These are phyloP conservation scores for Solea solea DNA, from an alignment of 2,113 vertebrate genomes.

Conservation along the genomic window DNA sequence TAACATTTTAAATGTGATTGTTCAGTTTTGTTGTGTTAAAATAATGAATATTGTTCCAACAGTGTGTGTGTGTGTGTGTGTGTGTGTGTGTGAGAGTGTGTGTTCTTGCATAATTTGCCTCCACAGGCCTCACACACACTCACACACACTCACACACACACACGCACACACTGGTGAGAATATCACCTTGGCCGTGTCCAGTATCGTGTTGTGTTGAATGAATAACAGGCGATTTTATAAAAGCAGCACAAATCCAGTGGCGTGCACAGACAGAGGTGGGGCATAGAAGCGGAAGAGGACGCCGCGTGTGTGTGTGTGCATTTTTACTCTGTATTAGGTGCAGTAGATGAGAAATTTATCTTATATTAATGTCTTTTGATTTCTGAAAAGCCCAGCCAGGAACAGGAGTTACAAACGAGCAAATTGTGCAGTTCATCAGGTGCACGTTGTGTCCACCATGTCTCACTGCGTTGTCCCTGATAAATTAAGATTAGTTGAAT, in stretches of 20 bases:
- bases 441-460: too few relatives aligned
- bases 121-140: neutral
- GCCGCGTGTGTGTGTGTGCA: too few relatives aligned
- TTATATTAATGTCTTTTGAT: too few relatives aligned
- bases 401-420: too few relatives aligned
- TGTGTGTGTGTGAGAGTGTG: neutral
- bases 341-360: too few relatives aligned
- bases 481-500: too few relatives aligned
- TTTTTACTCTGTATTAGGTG: too few relatives aligned
- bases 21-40: slow-evolving; percentile 1
- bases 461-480: too few relatives aligned
- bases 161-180: neutral
- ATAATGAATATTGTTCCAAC: neutral
- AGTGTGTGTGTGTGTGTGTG: neutral
- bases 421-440: too few relatives aligned
- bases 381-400: too few relatives aligned
- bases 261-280: neutral
- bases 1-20: neutral
- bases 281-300: neutral
- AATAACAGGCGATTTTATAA: neutral
- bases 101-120: slow-evolving; percentile 16
- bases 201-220: neutral
- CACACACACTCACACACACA: neutral
- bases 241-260: neutral
- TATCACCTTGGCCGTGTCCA: slow-evolving; percentile 4